Conservation (phyloP, 2,113 vertebrate species). For the Rattus rattus region DNA sequence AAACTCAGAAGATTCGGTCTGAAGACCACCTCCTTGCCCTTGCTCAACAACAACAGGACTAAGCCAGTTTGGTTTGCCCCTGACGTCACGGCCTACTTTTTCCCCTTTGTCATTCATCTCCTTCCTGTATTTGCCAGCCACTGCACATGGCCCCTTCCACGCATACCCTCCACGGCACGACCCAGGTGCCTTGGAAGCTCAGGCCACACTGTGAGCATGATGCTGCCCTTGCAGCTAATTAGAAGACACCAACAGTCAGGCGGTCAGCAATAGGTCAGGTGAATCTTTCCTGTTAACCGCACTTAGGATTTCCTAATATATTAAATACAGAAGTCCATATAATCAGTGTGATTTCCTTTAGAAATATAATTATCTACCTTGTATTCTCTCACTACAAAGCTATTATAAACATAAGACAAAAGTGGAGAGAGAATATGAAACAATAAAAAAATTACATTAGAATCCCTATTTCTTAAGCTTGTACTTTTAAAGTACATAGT, state of each 20-base stretch:
- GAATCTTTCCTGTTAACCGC: conserved; percentile 54
- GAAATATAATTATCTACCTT: conserved; percentile 27
- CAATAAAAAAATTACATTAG: conserved; percentile 35
- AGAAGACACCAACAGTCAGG: conserved; percentile 52
- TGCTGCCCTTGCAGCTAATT: conserved; percentile 60
- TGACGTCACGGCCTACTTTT: conserved; percentile 88
- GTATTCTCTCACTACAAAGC: conserved; percentile 33
- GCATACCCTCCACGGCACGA: conserved; percentile 86
- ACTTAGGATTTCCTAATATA: background rate
- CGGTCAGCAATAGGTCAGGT: conserved; percentile 60
- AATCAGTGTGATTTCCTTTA: conserved; percentile 41
- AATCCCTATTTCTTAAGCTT: conserved; percentile 23
- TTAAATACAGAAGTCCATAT: conserved; percentile 52
- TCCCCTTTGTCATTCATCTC: conserved; percentile 91
- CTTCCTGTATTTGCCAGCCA: conserved; percentile 89
- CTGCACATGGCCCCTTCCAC: conserved; percentile 87
- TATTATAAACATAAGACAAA: background rate
- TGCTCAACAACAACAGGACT: conserved; percentile 88
- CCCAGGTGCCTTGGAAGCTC: conserved; percentile 57
- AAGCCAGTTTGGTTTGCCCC: conserved; percentile 88
- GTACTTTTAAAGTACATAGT: conserved; percentile 57
- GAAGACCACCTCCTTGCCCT: conserved; percentile 83
- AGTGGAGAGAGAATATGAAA: background rate
- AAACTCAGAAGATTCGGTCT: conserved; percentile 87
- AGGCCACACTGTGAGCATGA: conserved; percentile 71